Evolutionary conservation across 2,888 invertebrate genomes (phyloP).

Genomic region (Cantharis nigra): DNA sequence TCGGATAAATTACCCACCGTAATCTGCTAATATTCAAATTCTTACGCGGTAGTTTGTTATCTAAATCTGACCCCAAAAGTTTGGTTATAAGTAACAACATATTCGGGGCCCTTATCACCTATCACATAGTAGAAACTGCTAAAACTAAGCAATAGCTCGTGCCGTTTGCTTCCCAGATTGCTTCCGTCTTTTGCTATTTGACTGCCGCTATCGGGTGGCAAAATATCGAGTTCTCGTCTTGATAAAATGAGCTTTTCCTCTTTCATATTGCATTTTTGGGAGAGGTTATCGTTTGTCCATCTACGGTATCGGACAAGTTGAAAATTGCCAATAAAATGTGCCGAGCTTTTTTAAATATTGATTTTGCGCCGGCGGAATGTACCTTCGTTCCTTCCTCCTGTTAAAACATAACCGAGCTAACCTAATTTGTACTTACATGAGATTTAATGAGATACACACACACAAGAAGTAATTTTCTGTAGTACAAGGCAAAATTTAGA

Average conservation of each 20-base stretch:
- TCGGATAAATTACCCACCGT: not conserved
- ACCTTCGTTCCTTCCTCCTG: not conserved
- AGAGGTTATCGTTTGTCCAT: slow-evolving; percentile 36
- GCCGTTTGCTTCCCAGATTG: slow-evolving; percentile 30
- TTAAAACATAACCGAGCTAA: not conserved
- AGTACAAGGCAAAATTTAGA: not conserved
- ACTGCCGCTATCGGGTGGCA: slow-evolving; percentile 26
- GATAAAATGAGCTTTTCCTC: slow-evolving; percentile 28
- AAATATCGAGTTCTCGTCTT: slow-evolving; percentile 35
- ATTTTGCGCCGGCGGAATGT: not conserved
- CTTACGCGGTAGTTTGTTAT: slow-evolving; percentile 7
- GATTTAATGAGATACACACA: not conserved
- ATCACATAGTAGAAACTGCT: slow-evolving; percentile 21
- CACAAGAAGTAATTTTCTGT: not conserved
- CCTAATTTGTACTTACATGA: not conserved
- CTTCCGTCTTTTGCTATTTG: slow-evolving; percentile 25
- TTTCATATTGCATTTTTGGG: slow-evolving; percentile 33
- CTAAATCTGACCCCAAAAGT: slow-evolving; percentile 19
- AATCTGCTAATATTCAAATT: not conserved
- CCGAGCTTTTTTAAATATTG: slow-evolving; percentile 12
- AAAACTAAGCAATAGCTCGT: slow-evolving; percentile 25
- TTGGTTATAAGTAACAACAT: slow-evolving; percentile 18
- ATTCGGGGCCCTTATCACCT: slow-evolving; percentile 10
- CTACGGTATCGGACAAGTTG: slow-evolving; percentile 29
- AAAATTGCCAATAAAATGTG: slow-evolving; percentile 31